A percentile compares a stretch with the other conserved stretches of the same genome.
phyloP scores from a whole-genome alignment of 2,888 invertebrate species.

The Rutpela maculata region DNA sequence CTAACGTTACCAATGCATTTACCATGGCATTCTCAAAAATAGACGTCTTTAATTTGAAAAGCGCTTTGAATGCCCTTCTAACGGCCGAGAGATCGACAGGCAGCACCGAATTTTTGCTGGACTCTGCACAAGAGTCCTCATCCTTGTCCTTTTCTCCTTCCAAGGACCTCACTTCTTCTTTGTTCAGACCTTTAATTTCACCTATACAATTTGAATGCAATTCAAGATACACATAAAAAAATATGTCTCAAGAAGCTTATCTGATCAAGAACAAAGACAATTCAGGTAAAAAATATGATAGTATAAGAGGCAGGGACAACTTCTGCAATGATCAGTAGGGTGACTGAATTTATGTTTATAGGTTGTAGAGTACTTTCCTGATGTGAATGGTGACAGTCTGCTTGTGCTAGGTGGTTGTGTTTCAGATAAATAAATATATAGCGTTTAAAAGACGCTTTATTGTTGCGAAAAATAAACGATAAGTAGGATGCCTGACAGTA shows the following conservation, averaged over 20 bases:
- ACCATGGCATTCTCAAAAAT: constrained; percentile 80
- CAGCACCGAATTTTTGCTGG: constrained; percentile 62
- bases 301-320: too few relatives aligned
- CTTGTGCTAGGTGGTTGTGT: too few relatives aligned
- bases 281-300: too few relatives aligned
- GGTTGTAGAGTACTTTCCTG: too few relatives aligned
- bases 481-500: too few relatives aligned
- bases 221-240: background rate
- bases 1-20: constrained; percentile 84
- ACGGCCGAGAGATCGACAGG: constrained; percentile 85
- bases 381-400: too few relatives aligned
- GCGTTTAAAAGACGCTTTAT: too few relatives aligned
- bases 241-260: background rate
- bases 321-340: too few relatives aligned
- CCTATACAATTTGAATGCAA: constrained; percentile 52
- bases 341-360: too few relatives aligned
- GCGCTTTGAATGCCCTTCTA: constrained; percentile 79
- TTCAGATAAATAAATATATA: too few relatives aligned
- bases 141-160: constrained; percentile 92
- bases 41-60: constrained; percentile 71
- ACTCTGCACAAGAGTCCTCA: constrained; percentile 82
- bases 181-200: constrained; percentile 78
- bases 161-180: constrained; percentile 83
- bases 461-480: too few relatives aligned
- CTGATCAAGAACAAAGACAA: too few relatives aligned